A percentile compares a stretch with the other conserved stretches of the same genome.
phyloP scores from a whole-genome alignment of 2,888 invertebrate species.

The Cantharis flavilabris region DNA sequence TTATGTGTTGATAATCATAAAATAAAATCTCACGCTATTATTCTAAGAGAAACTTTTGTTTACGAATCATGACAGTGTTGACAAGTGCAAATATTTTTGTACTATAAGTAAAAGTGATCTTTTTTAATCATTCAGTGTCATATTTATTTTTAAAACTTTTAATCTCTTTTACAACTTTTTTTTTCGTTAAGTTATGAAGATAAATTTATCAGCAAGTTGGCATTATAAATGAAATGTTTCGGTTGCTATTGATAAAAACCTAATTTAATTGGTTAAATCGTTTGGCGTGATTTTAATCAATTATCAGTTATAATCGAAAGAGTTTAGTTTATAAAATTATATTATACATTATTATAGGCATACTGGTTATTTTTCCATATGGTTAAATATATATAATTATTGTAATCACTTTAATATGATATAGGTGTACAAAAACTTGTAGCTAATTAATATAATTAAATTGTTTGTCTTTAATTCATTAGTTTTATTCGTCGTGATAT shows the following conservation, averaged over 20 bases:
- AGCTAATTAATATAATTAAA: slow-evolving; percentile 41
- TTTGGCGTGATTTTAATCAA: neutral
- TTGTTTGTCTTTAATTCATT: slow-evolving; percentile 29
- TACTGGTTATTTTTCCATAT: slow-evolving; percentile 27
- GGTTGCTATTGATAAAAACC: neutral
- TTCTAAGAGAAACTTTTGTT: neutral
- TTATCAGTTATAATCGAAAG: neutral
- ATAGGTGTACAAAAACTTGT: slow-evolving; percentile 26
- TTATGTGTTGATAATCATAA: neutral
- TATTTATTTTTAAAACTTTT: neutral
- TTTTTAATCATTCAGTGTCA: neutral
- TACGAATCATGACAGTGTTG: neutral
- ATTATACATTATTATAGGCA: slow-evolving; percentile 6
- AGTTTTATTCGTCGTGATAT: slow-evolving; percentile 5
- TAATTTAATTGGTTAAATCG: neutral
- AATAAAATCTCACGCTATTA: neutral
- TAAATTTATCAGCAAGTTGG: neutral
- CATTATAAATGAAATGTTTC: neutral
- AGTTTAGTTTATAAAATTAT: slow-evolving; percentile 5
- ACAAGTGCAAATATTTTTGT: neutral
- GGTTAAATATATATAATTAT: slow-evolving; percentile 15
- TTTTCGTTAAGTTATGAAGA: neutral
- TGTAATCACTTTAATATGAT: slow-evolving; percentile 16
- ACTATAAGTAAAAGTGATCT: neutral
- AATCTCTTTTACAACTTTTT: neutral